Conservation (phyloP, 2,797 vertebrate species). For the Trichosurus vulpecula region DNA sequence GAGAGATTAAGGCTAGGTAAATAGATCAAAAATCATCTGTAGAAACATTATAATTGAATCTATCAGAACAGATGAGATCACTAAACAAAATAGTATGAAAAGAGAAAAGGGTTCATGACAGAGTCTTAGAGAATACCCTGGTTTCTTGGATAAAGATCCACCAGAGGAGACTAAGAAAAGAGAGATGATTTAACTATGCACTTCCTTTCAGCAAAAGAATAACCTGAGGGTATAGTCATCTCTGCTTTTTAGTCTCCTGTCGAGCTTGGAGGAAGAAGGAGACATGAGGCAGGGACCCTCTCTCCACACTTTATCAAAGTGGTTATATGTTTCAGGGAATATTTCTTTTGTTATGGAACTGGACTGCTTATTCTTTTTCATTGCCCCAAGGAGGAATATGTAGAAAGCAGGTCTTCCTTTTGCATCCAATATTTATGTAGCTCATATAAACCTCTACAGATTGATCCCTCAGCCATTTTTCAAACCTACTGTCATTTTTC, state of each 20-base stretch:
- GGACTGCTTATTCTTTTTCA: background rate
- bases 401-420: background rate
- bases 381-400: background rate
- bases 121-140: background rate
- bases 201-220: background rate
- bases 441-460: background rate
- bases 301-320: background rate
- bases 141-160: background rate
- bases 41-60: background rate
- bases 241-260: background rate
- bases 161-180: background rate
- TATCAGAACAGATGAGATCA: background rate
- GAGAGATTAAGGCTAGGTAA: background rate
- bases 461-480: constrained; percentile 1
- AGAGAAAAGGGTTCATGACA: background rate
- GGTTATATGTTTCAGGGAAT: background rate
- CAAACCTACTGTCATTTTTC: constrained; percentile 56
- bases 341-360: background rate
- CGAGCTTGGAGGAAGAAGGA: fast-evolving
- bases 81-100: background rate
- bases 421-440: background rate
- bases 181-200: background rate
- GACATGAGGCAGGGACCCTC: background rate
- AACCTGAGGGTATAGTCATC: background rate
- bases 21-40: background rate